Evolutionary conservation across 2,113 vertebrate species (phyloP).

Genomic region (Corapipo altera): DNA sequence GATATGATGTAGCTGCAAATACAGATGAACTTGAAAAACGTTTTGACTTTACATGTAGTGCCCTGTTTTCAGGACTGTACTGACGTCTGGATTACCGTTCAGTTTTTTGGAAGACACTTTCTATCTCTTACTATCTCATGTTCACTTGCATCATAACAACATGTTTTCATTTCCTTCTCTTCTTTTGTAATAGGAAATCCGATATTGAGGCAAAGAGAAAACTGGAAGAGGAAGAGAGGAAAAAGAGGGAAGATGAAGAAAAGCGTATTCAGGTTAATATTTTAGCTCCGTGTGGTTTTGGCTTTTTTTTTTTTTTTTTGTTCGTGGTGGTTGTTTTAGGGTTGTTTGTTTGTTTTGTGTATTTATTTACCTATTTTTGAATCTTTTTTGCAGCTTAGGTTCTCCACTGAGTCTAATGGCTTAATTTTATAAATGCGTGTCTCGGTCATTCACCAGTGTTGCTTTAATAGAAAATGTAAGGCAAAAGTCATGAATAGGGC

Average conservation of each 20-base stretch:
- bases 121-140: not conserved
- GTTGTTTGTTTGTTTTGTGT: not conserved
- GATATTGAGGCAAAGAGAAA: conserved; percentile 96
- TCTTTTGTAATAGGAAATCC: conserved; percentile 79
- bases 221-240: conserved; percentile 92
- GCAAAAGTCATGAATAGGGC: not conserved
- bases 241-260: conserved; percentile 91
- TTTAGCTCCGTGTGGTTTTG: not conserved
- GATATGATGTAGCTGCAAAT: not conserved
- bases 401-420: not conserved
- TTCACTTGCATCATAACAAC: not conserved
- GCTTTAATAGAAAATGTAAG: not conserved
- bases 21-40: not conserved
- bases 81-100: not conserved
- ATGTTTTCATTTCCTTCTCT: not conserved
- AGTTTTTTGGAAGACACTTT: not conserved
- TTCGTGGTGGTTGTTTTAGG: not conserved
- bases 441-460: not conserved
- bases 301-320: not conserved
- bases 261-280: conserved; percentile 83
- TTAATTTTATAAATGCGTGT: not conserved
- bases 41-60: not conserved
- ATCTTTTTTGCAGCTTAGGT: not conserved
- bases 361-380: not conserved
- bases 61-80: not conserved